These are phyloP conservation scores for Semnopithecus entellus DNA, from an alignment of 2,113 vertebrate species.

Conservation along the genomic window DNA sequence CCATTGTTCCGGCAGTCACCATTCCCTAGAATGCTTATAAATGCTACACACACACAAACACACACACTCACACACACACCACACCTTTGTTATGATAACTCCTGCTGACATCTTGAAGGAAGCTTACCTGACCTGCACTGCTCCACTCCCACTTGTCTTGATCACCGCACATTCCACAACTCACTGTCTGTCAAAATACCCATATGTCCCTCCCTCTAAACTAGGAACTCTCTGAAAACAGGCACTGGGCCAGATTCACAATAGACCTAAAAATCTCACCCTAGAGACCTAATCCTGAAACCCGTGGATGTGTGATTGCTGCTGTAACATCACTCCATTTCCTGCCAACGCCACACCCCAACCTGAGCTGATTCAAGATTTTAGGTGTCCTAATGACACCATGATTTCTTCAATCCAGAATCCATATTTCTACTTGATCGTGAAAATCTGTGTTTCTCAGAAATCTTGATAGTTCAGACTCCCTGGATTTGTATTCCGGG, in stretches of 20 bases:
- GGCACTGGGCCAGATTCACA: neutral
- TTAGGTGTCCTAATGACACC: neutral
- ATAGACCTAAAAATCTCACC: neutral
- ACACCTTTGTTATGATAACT: neutral
- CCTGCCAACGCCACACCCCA: neutral
- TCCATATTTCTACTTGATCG: neutral
- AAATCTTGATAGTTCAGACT: neutral
- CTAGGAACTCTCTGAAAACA: neutral
- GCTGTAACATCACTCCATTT: neutral
- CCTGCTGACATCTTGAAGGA: neutral
- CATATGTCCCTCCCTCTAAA: neutral
- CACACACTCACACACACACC: neutral
- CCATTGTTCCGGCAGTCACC: neutral
- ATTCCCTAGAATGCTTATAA: neutral
- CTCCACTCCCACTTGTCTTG: fast-evolving
- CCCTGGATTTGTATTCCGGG: neutral
- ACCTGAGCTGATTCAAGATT: neutral
- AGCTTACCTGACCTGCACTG: neutral
- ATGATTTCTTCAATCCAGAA: neutral
- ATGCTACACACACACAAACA: neutral
- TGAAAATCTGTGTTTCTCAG: neutral
- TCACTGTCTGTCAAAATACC: no score
- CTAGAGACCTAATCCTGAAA: neutral
- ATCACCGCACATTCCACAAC: no score
- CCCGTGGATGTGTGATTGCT: neutral